These are phyloP conservation scores for Micronisus gabar DNA, from an alignment of 2,113 vertebrate genomes.

Conservation along the genomic window DNA sequence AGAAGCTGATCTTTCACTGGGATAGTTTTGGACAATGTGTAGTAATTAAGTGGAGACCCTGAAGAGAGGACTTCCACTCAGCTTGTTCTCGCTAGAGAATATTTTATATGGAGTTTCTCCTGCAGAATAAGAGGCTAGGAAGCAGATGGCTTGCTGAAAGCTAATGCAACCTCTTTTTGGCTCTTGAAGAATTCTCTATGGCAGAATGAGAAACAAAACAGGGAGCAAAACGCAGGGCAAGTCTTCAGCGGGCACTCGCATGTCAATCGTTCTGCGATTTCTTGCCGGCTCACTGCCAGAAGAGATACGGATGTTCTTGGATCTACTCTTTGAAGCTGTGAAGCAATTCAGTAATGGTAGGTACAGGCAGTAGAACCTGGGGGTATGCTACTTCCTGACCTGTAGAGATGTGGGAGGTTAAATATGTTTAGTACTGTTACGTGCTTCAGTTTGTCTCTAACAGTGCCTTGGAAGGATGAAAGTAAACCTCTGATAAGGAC, in stretches of 20 bases:
- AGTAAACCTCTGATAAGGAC: background rate
- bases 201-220: conserved; percentile 91
- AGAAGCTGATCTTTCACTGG: background rate
- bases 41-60: background rate
- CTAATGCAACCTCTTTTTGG: conserved; percentile 18
- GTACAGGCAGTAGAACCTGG: background rate
- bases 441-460: background rate
- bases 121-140: background rate
- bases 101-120: background rate
- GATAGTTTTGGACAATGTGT: background rate
- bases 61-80: background rate
- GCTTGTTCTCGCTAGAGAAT: background rate
- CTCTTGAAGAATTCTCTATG: conserved; percentile 87
- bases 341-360: conserved; percentile 83
- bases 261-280: conserved; percentile 90
- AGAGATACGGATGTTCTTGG: conserved; percentile 90
- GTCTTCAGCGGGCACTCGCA: conserved; percentile 78
- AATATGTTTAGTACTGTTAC: background rate
- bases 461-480: background rate
- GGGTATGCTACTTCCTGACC: background rate
- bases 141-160: background rate
- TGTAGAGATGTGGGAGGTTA: background rate
- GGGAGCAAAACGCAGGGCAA: conserved; percentile 93
- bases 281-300: conserved; percentile 85
- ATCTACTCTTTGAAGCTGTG: conserved; percentile 91